Evolutionary conservation across 2,113 vertebrate genomes (phyloP).

Genomic region (Theristicus caerulescens): DNA sequence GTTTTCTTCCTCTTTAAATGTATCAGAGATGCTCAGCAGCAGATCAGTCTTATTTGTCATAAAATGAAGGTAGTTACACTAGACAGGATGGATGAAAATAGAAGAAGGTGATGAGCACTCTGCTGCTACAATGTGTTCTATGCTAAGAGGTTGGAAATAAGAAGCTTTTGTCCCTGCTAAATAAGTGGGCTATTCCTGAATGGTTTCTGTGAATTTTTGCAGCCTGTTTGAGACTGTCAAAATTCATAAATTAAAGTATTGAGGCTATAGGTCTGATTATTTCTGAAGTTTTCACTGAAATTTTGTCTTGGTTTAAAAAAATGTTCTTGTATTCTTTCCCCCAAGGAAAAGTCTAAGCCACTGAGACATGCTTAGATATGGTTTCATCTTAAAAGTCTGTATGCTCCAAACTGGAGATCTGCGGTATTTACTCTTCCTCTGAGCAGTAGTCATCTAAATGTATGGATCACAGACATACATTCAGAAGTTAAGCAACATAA

Average conservation of each 20-base stretch:
- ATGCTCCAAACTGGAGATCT: background rate
- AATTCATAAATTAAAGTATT: background rate
- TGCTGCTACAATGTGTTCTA: background rate
- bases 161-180: background rate
- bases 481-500: background rate
- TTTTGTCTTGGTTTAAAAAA: background rate
- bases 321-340: background rate
- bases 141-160: background rate
- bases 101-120: background rate
- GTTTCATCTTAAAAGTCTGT: background rate
- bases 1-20: background rate
- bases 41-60: background rate
- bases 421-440: background rate
- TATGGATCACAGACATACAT: background rate
- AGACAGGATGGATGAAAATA: background rate
- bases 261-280: background rate
- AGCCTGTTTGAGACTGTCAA: background rate
- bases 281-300: background rate
- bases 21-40: background rate
- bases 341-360: background rate
- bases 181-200: background rate
- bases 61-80: background rate
- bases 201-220: background rate
- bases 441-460: background rate
- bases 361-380: background rate